Percentiles rank a stretch among this genome's conserved stretches.
phyloP scores from a whole-genome alignment of 2,797 vertebrate species.

The Semaprochilodus insignis region DNA sequence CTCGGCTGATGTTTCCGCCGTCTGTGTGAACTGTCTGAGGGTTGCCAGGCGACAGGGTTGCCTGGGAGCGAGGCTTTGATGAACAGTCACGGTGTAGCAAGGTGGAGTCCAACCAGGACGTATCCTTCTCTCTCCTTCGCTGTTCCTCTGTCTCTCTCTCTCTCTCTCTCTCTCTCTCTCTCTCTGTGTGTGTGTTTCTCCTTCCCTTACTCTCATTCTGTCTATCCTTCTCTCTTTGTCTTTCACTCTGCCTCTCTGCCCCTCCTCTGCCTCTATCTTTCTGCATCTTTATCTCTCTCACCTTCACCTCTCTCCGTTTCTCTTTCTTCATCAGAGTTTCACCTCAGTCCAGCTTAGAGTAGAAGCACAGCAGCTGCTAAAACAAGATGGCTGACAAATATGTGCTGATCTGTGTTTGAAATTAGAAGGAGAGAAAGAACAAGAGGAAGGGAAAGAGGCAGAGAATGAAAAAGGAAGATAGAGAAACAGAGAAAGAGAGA shows the following conservation, averaged over 20 bases:
- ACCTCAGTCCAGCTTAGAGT: slow-evolving; percentile 4
- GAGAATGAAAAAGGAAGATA: too few relatives aligned
- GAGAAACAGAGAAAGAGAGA: too few relatives aligned
- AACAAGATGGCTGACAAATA: slow-evolving; percentile 40
- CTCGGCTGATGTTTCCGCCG: slow-evolving; percentile 61
- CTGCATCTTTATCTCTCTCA: neutral
- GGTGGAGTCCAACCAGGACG: slow-evolving; percentile 48
- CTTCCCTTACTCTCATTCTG: neutral
- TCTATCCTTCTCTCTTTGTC: neutral
- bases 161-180: neutral
- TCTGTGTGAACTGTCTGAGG: slow-evolving; percentile 62
- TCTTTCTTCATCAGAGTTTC: too few relatives aligned
- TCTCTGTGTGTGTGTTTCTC: neutral
- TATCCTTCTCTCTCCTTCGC: neutral
- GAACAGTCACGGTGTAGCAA: slow-evolving; percentile 71
- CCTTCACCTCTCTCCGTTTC: neutral
- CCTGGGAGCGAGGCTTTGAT: slow-evolving; percentile 77
- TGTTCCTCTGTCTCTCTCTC: neutral
- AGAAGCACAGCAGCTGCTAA: neutral
- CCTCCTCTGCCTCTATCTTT: neutral
- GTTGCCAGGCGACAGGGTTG: slow-evolving; percentile 83
- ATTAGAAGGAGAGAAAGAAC: too few relatives aligned
- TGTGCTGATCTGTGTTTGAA: too few relatives aligned
- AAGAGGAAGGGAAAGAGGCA: too few relatives aligned
- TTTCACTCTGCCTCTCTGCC: neutral